Evolutionary conservation across 1,140 invertebrate genomes (phyloP).

Genomic region (Drosophila triauraria): DNA sequence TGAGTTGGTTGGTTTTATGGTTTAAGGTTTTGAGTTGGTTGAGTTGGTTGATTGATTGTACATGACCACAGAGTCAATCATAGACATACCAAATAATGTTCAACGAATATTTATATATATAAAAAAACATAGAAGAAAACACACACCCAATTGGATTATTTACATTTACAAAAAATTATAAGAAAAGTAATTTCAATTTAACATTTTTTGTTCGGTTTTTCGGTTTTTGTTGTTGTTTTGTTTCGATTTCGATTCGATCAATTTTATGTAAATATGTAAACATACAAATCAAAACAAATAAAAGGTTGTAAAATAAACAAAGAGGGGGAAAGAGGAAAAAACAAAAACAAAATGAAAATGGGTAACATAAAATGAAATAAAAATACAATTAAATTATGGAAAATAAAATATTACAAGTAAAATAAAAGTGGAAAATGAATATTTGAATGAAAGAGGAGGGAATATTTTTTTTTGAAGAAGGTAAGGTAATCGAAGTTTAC

Average conservation of each 20-base stretch:
- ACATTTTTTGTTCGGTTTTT: constrained; percentile 51
- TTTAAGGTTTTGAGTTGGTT: constrained; percentile 76
- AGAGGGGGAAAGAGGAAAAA: constrained; percentile 28
- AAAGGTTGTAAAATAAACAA: constrained; percentile 33
- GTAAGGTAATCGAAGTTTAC: no score
- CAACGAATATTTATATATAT: constrained; percentile 85
- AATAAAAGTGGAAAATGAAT: no score
- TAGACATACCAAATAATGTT: constrained; percentile 85
- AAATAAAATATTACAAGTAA: background rate
- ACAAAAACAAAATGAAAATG: constrained; percentile 50
- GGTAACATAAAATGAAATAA: constrained; percentile 28
- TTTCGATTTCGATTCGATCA: constrained; percentile 52
- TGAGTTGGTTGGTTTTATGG: constrained; percentile 75
- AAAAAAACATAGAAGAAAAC: constrained; percentile 85
- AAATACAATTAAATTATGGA: constrained; percentile 3
- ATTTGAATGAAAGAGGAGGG: no score
- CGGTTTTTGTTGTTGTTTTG: constrained; percentile 48
- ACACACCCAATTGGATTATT: constrained; percentile 85
- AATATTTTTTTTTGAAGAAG: no score
- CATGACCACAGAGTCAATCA: constrained; percentile 85
- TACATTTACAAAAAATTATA: constrained; percentile 84
- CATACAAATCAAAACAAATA: constrained; percentile 73
- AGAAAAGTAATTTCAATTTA: constrained; percentile 75
- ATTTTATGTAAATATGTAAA: constrained; percentile 80
- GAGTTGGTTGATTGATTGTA: constrained; percentile 82